Evolutionary conservation across 64 coral and sea anemone genomes (phyloP).

Genomic region (Dendrophyllia cribrosa): DNA sequence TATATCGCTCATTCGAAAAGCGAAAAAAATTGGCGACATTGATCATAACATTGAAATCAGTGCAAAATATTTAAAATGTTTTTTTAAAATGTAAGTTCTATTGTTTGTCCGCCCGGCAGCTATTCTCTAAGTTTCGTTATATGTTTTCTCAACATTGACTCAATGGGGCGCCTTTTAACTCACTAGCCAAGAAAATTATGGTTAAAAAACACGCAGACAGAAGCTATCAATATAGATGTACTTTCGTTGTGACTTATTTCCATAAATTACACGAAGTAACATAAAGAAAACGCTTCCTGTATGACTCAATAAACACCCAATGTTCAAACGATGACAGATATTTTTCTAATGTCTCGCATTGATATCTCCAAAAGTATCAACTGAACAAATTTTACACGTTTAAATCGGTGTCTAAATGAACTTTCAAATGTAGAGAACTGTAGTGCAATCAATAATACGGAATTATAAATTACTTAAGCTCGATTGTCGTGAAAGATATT

Average conservation of each 20-base stretch:
- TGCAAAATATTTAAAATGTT: too few relatives aligned
- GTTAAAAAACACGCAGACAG: neutral
- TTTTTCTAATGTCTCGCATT: conserved; percentile 3
- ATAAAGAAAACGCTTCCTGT: neutral
- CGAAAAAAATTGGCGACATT: too few relatives aligned
- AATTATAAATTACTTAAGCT: neutral
- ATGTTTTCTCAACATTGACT: neutral
- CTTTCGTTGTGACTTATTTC: neutral
- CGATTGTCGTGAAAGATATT: neutral
- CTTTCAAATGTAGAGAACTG: neutral
- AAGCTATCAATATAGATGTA: neutral
- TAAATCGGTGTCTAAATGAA: neutral
- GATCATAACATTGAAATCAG: too few relatives aligned
- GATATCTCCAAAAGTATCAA: neutral
- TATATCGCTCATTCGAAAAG: too few relatives aligned
- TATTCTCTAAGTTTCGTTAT: neutral
- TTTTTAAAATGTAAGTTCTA: too few relatives aligned
- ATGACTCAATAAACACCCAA: neutral
- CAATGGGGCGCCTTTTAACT: neutral
- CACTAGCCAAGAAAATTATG: neutral
- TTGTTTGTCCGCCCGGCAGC: neutral
- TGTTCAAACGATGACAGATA: neutral
- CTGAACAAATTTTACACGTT: neutral
- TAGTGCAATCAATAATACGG: neutral
- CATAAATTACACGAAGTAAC: neutral